Base-by-base conservation (phyloP, 2,888 invertebrate genomes). In the Amphipyra berbera region DNA sequence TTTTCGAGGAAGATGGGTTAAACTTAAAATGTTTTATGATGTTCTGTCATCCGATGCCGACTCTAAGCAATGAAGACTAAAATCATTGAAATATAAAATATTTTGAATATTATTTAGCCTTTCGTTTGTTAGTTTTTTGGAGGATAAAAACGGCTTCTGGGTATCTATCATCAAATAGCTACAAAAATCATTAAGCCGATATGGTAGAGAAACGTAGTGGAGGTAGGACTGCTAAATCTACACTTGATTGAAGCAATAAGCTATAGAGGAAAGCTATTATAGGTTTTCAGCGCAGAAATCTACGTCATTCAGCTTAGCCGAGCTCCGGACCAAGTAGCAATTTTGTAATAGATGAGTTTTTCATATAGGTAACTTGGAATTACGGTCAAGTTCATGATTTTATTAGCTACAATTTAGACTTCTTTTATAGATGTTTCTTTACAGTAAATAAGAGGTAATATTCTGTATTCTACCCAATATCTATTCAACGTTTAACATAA, bases 231-330 rank as follows among this genome's bases (percentile, higher is more conserved):
- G 12, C 45, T 65, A 46, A 59, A 65, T 53, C 59, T 71, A 56
- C 67, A 71, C 72, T 41, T 71, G 68, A 68, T 65, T 71, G 44
- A 52, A 57, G 50, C 48, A 72, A 65, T 68, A 72, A 65, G 72
- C 37, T 53, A 27, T 38, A 14, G 27, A 45, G 40, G 27, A 40
- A 72, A 66, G 45, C 45, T 60, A 72, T 68, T 66, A 72, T 59
- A 66, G 59, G 67, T 66, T 68, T 72, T 68, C 73, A 68, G 60
- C 12, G 46, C 15, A 42, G 49, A 54, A 72, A 27, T 35, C 67
- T 46, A 21, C 40, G 49, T 46, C 67, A 54, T 72, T 54, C 49
- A 72, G 67, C 50, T 73, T 46, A 54, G 35, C 38, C 35, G 73
- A 7, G 45, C 49, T 15, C 59, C 54, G 53, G 49, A 40, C 27